A percentile compares a stretch with the other conserved stretches of the same genome.
phyloP scores from a whole-genome alignment of 2,113 vertebrate genomes.

The Podarcis raffonei region DNA sequence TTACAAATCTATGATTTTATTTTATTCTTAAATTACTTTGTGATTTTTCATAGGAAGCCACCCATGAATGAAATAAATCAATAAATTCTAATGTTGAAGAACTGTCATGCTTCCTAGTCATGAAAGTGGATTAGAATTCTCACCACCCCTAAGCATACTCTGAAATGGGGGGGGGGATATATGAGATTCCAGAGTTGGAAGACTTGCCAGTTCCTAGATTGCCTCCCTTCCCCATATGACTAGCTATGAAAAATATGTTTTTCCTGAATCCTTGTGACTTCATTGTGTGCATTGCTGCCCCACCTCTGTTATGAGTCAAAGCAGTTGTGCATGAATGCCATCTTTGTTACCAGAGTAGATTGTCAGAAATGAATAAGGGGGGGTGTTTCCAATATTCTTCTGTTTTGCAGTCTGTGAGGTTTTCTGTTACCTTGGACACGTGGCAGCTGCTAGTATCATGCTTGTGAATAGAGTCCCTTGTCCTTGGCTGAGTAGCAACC shows the following conservation, averaged over 20 bases:
- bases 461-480: constrained; percentile 68
- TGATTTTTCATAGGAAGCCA: too few species aligned
- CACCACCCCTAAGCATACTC: neutral
- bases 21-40: too few species aligned
- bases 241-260: neutral
- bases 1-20: too few species aligned
- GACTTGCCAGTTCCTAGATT: neutral
- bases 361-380: constrained; percentile 19
- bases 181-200: neutral
- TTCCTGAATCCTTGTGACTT: constrained; percentile 28
- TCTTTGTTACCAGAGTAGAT: constrained; percentile 15
- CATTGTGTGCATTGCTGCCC: constrained; percentile 16
- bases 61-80: too few species aligned
- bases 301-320: constrained; percentile 4
- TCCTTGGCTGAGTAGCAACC: constrained; percentile 49
- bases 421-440: constrained; percentile 40
- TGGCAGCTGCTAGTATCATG: constrained; percentile 49
- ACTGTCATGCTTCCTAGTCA: neutral
- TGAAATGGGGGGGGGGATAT: neutral
- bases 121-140: neutral
- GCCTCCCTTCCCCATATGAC: neutral
- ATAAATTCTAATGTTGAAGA: neutral
- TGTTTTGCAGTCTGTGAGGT: constrained; percentile 1
- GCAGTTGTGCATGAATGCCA: fast-evolving
- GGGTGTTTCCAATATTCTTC: constrained; percentile 28